These are phyloP conservation scores for Pimpla rufipes DNA, from an alignment of 2,888 invertebrate species.

Conservation along the genomic window DNA sequence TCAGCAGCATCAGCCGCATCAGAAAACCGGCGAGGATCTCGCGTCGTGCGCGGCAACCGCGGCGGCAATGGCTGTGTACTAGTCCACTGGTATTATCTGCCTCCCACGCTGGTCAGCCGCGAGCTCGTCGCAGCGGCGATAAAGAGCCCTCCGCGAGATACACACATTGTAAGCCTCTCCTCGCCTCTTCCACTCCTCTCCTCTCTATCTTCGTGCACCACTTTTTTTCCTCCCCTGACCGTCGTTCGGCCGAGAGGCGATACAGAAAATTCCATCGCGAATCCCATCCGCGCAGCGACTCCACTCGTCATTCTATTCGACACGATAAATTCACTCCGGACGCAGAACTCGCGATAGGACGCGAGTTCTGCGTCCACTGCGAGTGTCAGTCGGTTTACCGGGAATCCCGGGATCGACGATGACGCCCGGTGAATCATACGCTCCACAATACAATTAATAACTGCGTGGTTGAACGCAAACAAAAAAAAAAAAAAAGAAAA, in stretches of 20 bases:
- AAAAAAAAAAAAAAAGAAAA: slow-evolving; percentile 8
- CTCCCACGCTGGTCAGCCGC: slow-evolving; percentile 53
- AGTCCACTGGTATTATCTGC: slow-evolving; percentile 57
- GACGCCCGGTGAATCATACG: slow-evolving; percentile 56
- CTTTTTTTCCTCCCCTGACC: not conserved
- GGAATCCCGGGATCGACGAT: slow-evolving; percentile 39
- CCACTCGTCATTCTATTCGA: slow-evolving; percentile 34
- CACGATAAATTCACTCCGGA: slow-evolving; percentile 54
- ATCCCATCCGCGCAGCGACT: slow-evolving; percentile 2
- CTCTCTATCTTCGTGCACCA: not conserved
- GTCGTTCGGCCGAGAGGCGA: not conserved
- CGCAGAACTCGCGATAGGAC: slow-evolving; percentile 39
- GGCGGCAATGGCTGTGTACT: slow-evolving; percentile 32
- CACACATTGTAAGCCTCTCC: slow-evolving; percentile 5
- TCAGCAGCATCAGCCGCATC: slow-evolving; percentile 27
- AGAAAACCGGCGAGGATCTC: slow-evolving; percentile 42
- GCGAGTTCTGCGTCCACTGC: slow-evolving; percentile 2
- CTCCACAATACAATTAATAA: slow-evolving; percentile 53
- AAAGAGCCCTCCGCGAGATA: slow-evolving; percentile 25
- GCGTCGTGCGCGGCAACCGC: slow-evolving; percentile 25
- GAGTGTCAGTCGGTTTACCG: slow-evolving; percentile 55
- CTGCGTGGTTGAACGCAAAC: slow-evolving; percentile 22
- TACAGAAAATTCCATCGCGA: slow-evolving; percentile 13
- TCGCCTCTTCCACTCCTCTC: not conserved
- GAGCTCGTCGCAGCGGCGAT: slow-evolving; percentile 30